Conservation (phyloP, 2,888 invertebrate genomes). For the Geophilus truncorum region DNA sequence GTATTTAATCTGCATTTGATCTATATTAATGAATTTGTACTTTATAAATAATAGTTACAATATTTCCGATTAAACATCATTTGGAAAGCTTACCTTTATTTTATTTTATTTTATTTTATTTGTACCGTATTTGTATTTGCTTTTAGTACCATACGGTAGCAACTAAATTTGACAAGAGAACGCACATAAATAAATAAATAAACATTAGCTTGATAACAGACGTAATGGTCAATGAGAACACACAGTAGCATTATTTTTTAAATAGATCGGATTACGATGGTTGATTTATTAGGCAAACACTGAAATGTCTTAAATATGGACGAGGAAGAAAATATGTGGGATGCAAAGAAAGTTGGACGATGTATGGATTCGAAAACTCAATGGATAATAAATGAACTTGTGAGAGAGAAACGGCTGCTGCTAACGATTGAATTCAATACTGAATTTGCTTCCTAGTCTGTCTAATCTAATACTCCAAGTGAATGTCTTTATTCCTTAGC, state of each 20-base stretch:
- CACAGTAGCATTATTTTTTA: neutral
- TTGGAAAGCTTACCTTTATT: too few relatives aligned
- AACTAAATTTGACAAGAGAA: too few relatives aligned
- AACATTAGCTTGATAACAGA: neutral
- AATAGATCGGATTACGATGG: neutral
- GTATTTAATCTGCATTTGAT: neutral
- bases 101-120: too few relatives aligned
- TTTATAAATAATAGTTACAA: too few relatives aligned
- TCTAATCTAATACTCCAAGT: neutral
- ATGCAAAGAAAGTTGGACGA: neutral
- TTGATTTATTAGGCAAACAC: neutral
- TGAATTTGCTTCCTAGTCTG: neutral
- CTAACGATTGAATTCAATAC: neutral
- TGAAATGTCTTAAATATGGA: neutral
- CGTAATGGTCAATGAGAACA: neutral
- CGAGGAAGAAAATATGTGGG: neutral
- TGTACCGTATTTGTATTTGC: too few relatives aligned
- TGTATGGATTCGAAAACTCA: neutral
- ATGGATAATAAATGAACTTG: neutral
- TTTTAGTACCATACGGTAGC: too few relatives aligned
- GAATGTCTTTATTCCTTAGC: neutral
- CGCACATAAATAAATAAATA: neutral
- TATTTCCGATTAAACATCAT: too few relatives aligned
- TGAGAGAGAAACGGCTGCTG: neutral
- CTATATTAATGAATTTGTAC: neutral